Evolutionary conservation across 2,113 vertebrate species (phyloP).

Genomic region (Eretmochelys imbricata): DNA sequence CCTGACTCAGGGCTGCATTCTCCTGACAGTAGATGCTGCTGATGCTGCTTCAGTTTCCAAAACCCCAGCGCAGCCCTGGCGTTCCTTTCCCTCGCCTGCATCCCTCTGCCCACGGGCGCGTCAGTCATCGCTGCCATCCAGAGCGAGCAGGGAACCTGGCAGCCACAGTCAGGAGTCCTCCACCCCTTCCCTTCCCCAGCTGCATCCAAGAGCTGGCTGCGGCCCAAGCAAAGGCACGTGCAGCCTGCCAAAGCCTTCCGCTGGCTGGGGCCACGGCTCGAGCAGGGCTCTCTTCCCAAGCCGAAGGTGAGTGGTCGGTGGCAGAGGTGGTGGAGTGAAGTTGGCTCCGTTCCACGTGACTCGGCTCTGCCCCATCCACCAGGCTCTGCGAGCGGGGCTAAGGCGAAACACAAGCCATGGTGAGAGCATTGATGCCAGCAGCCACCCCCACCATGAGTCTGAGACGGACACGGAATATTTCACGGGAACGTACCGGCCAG

Average conservation of each 20-base stretch:
- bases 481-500: not conserved
- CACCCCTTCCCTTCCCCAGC: constrained; percentile 66
- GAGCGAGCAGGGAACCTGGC: constrained; percentile 58
- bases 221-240: constrained; percentile 26
- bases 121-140: constrained; percentile 55
- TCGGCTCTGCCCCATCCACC: constrained; percentile 4
- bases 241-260: constrained; percentile 51
- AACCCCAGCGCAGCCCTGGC: not conserved
- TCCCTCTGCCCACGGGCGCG: constrained; percentile 57
- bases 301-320: constrained; percentile 28
- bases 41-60: constrained; percentile 31
- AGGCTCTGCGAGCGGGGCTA: accelerated
- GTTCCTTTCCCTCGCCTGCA: constrained; percentile 49
- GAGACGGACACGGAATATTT: not conserved
- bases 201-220: constrained; percentile 60
- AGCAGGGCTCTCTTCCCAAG: constrained; percentile 51
- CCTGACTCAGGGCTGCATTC: not conserved
- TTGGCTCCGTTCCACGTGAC: not conserved
- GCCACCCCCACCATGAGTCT: not conserved
- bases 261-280: constrained; percentile 53
- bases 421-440: not conserved
- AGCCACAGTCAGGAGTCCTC: constrained; percentile 71
- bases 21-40: not conserved
- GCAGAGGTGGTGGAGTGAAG: constrained; percentile 51
- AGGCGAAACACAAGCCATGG: not conserved